Evolutionary conservation across 2,888 invertebrate species (phyloP), one percentile per base, ranked within the genome.

Genomic region (Muschampia plurimacula): DNA sequence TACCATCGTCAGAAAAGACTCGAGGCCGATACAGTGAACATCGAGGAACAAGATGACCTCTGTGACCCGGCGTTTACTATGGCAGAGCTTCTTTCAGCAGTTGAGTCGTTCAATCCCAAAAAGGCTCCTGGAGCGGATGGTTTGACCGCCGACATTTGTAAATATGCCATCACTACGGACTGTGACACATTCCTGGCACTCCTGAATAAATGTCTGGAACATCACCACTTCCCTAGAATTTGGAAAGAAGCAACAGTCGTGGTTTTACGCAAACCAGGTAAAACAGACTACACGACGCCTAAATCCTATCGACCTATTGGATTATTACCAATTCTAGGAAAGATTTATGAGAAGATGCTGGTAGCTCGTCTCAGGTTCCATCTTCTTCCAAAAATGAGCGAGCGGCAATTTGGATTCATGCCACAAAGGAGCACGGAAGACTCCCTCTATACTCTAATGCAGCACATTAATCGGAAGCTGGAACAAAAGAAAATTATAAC

Each of bases 351-450:
- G 32, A 74, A 74, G 57, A 59, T 74, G 73, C 8, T 75, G 15
- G 64, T 75, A 6, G 46, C 63, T 0, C 65, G 74, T 0, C 46
- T 77, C 0, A 72, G 44, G 10, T 67, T 8, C 10, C 59, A 75
- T 28, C 7, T 75, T 0, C 7, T 73, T 0, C 72, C 71, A 0
- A 72, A 22, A 28, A 22, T 75, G 10, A 74, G 71, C 39, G 15
- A 13, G 3, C 32, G 28, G 12, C 77, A 77, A 22, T 75, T 67
- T 57, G 77, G 75, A 6, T 75, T 77, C 36, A 75, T 74, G 74
- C 77, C n/a, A n/a, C n/a, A n/a, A n/a, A n/a, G n/a, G n/a, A n/a
- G n/a, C n/a, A n/a, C n/a, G 28, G 79, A 77, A 15, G 77, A 77
- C 74, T 52, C 76, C 66, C 76, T 77, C 67, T 66, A 76, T 60